A percentile compares a stretch with the other conserved stretches of the same genome.
These are phyloP conservation scores for Brenthis daphne DNA, from an alignment of 2,888 invertebrate species.

Conservation along the genomic window DNA sequence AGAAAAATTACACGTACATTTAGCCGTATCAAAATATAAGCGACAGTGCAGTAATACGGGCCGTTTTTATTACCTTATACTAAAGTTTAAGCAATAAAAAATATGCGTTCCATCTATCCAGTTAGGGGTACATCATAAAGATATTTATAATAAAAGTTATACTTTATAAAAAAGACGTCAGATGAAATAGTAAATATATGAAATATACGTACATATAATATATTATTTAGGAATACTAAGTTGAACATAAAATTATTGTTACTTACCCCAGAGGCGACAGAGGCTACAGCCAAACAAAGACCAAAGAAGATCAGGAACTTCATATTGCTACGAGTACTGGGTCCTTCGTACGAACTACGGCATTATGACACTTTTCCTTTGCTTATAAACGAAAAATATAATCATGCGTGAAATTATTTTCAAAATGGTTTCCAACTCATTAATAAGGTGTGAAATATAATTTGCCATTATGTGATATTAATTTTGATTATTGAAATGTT, in stretches of 20 bases:
- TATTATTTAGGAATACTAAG: not conserved
- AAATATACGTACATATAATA: not conserved
- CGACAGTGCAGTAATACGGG: too few relatives aligned
- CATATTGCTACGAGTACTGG: constrained; percentile 25
- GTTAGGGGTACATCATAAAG: not conserved
- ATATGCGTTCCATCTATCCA: too few relatives aligned
- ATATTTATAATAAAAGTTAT: too few relatives aligned
- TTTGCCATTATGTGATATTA: constrained; percentile 2
- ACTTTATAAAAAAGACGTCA: too few relatives aligned
- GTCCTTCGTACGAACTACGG: constrained; percentile 26
- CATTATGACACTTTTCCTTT: not conserved
- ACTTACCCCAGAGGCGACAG: constrained; percentile 34
- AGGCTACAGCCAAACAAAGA: constrained; percentile 31
- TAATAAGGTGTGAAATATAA: constrained; percentile 25
- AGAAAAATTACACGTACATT: too few relatives aligned
- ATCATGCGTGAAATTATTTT: constrained; percentile 26
- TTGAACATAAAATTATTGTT: not conserved
- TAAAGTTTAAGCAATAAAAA: too few relatives aligned
- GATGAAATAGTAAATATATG: too few relatives aligned
- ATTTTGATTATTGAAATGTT: not conserved
- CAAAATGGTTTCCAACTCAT: constrained; percentile 25
- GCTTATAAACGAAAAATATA: constrained; percentile 24
- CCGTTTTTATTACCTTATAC: too few relatives aligned
- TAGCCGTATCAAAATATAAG: too few relatives aligned
- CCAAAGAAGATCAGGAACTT: constrained; percentile 31